Conservation (phyloP, 2,113 vertebrate species). For the Hiodon alosoides region DNA sequence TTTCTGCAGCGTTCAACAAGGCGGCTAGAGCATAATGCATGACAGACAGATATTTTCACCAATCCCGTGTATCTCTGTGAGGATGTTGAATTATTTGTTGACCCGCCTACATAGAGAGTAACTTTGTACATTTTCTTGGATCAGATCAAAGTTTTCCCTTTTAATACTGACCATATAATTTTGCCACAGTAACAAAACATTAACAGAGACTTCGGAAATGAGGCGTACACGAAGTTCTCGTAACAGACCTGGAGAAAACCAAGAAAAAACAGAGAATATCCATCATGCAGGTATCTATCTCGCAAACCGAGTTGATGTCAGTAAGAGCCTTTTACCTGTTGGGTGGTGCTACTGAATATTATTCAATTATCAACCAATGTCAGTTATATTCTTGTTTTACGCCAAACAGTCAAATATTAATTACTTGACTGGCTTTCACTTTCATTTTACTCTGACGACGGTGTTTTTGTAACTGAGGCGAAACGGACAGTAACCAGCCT, state of each 20-base stretch:
- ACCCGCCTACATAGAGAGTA: too few relatives aligned
- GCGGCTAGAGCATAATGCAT: not conserved
- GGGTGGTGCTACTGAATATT: too few relatives aligned
- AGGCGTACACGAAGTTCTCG: constrained; percentile 47
- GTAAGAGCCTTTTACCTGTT: too few relatives aligned
- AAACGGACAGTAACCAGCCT: too few relatives aligned
- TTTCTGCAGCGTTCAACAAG: not conserved
- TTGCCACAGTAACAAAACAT: not conserved
- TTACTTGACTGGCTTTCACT: too few relatives aligned
- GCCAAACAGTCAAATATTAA: too few relatives aligned
- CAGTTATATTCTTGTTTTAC: too few relatives aligned
- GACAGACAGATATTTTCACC: not conserved
- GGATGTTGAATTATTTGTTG: not conserved
- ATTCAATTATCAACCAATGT: too few relatives aligned
- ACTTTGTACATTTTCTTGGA: too few relatives aligned
- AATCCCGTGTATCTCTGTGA: not conserved
- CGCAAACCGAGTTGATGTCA: not conserved
- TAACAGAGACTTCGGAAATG: constrained; percentile 37
- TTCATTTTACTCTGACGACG: too few relatives aligned
- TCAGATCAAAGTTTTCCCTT: too few relatives aligned
- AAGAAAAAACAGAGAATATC: constrained; percentile 25
- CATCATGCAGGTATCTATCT: not conserved
- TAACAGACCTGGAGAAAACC: constrained; percentile 23
- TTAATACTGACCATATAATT: not conserved
- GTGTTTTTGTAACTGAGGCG: too few relatives aligned